Evolutionary conservation across 2,113 vertebrate genomes (phyloP).

Genomic region (Martes martes): DNA sequence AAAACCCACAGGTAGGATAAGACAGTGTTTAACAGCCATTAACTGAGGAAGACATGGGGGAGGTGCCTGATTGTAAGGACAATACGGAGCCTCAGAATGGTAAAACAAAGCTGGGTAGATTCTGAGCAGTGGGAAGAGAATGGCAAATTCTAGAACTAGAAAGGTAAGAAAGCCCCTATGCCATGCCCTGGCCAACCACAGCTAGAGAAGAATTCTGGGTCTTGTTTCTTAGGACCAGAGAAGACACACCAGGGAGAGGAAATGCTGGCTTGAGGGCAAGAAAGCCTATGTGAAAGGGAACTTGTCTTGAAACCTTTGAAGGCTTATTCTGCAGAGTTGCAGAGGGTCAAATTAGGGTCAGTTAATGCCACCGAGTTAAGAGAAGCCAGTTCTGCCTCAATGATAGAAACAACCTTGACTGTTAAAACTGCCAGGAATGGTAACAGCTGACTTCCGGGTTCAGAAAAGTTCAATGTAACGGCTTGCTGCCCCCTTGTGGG

Average conservation of each 20-base stretch:
- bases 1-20: neutral
- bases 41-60: neutral
- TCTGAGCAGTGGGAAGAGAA: neutral
- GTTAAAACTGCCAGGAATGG: neutral
- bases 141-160: conserved; percentile 11
- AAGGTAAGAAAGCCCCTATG: neutral
- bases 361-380: neutral
- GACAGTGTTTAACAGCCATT: neutral
- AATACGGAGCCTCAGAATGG: neutral
- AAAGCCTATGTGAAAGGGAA: neutral
- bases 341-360: conserved; percentile 25
- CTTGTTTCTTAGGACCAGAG: neutral
- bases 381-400: neutral
- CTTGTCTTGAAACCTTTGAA: neutral
- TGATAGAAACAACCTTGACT: neutral
- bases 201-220: neutral
- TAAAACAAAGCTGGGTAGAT: neutral
- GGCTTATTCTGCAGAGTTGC: neutral
- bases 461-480: conserved; percentile 20
- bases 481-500: conserved; percentile 70
- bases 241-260: neutral
- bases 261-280: neutral
- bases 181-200: neutral
- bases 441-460: neutral
- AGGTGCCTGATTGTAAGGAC: neutral